phyloP scores from a whole-genome alignment of 2,113 vertebrate genomes.

The Lepus americanus region DNA sequence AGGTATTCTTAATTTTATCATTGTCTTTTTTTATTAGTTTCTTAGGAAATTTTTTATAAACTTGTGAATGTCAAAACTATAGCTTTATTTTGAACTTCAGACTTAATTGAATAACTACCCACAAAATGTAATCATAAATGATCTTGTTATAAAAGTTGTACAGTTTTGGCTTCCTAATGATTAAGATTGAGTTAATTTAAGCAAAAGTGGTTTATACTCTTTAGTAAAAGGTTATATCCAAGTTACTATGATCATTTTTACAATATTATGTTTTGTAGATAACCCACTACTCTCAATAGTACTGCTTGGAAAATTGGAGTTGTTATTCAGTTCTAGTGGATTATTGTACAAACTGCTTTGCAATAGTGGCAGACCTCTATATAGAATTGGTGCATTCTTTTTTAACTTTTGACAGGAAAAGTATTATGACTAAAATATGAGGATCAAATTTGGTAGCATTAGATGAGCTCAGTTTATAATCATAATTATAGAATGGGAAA shows the following conservation, averaged over 20 bases:
- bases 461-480: neutral
- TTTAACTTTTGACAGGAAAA: neutral
- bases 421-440: neutral
- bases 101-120: neutral
- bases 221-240: neutral
- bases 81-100: neutral
- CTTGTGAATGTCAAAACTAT: neutral
- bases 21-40: conserved; percentile 4
- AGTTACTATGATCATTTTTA: conserved; percentile 18
- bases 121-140: neutral
- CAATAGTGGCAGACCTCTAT: neutral
- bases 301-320: neutral
- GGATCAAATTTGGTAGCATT: neutral
- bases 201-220: neutral
- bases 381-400: neutral
- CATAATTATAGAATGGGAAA: neutral
- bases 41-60: neutral
- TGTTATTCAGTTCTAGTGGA: neutral
- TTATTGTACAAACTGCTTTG: neutral
- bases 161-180: neutral
- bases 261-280: neutral
- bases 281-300: neutral
- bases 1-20: neutral
- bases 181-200: conserved; percentile 22
- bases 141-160: neutral